phyloP scores from a whole-genome alignment of 2,888 invertebrate genomes.

The Drosophila phalerata region DNA sequence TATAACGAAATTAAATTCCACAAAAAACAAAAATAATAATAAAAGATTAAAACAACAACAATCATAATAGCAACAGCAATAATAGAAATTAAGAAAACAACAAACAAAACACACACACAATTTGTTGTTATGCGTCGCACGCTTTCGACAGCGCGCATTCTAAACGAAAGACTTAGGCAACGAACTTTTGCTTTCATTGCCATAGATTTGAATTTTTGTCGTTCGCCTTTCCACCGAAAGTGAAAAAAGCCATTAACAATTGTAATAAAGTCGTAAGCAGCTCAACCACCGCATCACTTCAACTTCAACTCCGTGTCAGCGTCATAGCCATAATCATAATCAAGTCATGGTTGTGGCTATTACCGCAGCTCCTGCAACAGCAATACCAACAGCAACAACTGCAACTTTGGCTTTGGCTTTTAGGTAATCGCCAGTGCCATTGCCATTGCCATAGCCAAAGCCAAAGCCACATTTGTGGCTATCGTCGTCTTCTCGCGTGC shows the following conservation, averaged over 20 bases:
- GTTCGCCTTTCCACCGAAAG: slow-evolving; percentile 61
- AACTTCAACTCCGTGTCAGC: slow-evolving; percentile 37
- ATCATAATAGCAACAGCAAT: slow-evolving; percentile 6
- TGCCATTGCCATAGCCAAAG: slow-evolving; percentile 36
- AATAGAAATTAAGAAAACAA: slow-evolving; percentile 27
- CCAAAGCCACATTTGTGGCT: slow-evolving; percentile 45
- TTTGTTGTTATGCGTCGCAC: slow-evolving; percentile 57
- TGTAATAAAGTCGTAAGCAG: slow-evolving; percentile 52
- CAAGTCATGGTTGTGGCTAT: slow-evolving; percentile 61
- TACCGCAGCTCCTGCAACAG: slow-evolving; percentile 57
- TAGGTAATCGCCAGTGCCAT: slow-evolving; percentile 60
- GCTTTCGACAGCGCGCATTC: slow-evolving; percentile 64
- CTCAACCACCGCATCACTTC: slow-evolving; percentile 13
- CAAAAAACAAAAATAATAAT: slow-evolving; percentile 39
- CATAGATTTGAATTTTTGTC: slow-evolving; percentile 35
- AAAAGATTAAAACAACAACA: slow-evolving; percentile 27
- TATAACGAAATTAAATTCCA: slow-evolving; percentile 57
- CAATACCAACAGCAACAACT: slow-evolving; percentile 9
- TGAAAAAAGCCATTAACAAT: slow-evolving; percentile 70
- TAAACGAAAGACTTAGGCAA: slow-evolving; percentile 59
- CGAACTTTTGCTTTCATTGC: slow-evolving; percentile 58
- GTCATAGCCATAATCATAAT: slow-evolving; percentile 48
- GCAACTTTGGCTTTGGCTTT: slow-evolving; percentile 35
- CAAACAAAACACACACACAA: slow-evolving; percentile 34
- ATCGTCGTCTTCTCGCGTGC: slow-evolving; percentile 55